Conservation (phyloP, 2,113 vertebrate genomes). For the Octodon degus region DNA sequence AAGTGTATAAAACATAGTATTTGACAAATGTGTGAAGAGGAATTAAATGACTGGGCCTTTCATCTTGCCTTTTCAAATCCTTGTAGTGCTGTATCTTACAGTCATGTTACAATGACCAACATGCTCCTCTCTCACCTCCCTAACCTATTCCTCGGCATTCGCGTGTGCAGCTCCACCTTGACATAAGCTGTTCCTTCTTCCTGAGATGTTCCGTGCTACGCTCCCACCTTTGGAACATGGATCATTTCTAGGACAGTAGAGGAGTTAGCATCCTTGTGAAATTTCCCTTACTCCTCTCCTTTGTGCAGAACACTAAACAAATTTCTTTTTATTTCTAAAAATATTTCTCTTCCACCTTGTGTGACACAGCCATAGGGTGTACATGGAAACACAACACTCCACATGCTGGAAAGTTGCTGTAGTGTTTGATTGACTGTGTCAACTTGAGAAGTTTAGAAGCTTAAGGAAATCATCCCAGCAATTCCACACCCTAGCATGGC, state of each 20-base stretch:
- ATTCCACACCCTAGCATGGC: too few species aligned
- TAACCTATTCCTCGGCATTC: not conserved
- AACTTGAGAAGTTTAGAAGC: too few species aligned
- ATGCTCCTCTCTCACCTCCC: not conserved
- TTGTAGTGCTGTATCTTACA: not conserved
- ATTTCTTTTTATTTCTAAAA: conserved; percentile 29
- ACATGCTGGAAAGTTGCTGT: not conserved
- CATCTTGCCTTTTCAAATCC: not conserved
- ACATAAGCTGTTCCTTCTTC: not conserved
- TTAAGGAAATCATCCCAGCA: too few species aligned
- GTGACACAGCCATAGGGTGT: not conserved
- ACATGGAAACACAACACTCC: not conserved
- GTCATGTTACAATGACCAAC: not conserved
- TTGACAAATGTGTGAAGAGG: not conserved
- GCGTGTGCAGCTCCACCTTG: not conserved
- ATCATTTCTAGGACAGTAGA: not conserved
- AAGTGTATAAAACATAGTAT: not conserved
- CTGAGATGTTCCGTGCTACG: not conserved
- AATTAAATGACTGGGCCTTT: not conserved
- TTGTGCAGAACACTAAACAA: not conserved
- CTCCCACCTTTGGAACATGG: not conserved
- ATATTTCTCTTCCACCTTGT: not conserved
- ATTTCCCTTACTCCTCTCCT: not conserved
- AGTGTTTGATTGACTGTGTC: too few species aligned
- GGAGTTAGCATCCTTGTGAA: not conserved